A percentile compares a stretch with the other conserved stretches of the same genome.
Conservation (phyloP, 2,797 vertebrate genomes). For the Leptatherina wallacei region DNA sequence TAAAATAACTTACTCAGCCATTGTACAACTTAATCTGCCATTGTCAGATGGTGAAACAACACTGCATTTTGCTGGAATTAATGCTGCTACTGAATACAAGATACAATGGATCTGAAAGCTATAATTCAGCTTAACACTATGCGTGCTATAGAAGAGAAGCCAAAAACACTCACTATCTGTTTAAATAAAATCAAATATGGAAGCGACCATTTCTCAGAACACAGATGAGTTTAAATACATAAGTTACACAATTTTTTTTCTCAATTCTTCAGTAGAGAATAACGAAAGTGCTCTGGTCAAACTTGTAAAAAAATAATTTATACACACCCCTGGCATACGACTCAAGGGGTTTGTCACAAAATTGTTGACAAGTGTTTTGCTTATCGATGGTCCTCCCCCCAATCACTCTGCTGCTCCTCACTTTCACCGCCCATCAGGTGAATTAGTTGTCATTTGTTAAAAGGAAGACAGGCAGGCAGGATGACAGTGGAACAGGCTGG, state of each 20-base stretch:
- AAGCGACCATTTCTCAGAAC: conserved; percentile 78
- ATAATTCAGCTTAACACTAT: conserved; percentile 81
- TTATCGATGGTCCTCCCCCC: conserved; percentile 73
- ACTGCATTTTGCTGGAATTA: conserved; percentile 69
- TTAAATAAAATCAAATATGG: conserved; percentile 76
- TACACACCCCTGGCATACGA: conserved; percentile 74
- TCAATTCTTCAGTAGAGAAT: conserved; percentile 75
- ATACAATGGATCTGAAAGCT: conserved; percentile 81
- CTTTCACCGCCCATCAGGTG: conserved; percentile 10
- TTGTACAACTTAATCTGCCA: conserved; percentile 36
- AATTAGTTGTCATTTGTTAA: conserved; percentile 92
- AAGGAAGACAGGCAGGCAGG: conserved; percentile 94
- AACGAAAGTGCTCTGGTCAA: conserved; percentile 86
- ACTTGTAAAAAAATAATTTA: conserved; percentile 89
- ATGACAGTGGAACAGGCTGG: conserved; percentile 96
- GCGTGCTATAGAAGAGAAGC: conserved; percentile 84
- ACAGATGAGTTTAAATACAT: conserved; percentile 81
- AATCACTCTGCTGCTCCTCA: conserved; percentile 42
- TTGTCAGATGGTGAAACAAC: conserved; percentile 58
- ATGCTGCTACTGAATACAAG: conserved; percentile 80
- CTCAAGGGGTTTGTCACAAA: conserved; percentile 69
- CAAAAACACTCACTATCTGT: conserved; percentile 78
- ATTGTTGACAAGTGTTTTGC: conserved; percentile 68
- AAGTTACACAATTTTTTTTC: conserved; percentile 65
- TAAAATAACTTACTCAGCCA: conserved; percentile 58